Base-by-base conservation (phyloP, 2,888 invertebrate species). In the Tipula helvola region DNA sequence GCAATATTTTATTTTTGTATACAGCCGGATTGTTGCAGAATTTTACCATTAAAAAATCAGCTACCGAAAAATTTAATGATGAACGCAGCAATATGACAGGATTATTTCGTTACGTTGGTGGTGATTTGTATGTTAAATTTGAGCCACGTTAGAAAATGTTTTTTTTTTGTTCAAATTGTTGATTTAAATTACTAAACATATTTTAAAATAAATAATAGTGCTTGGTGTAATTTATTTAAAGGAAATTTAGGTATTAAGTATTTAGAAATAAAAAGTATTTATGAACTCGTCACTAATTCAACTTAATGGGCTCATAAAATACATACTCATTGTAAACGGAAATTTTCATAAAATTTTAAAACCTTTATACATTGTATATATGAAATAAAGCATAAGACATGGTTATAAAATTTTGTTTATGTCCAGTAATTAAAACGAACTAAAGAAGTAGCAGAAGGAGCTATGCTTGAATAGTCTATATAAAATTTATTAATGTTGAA, bases 1-100 rank as follows among this genome's bases (percentile, higher is more conserved):
- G 95, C 0, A 95, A 94, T 88, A 92, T 93, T 88, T 91, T 95
- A 90, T 95, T 95, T 90, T 92, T 94, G 87, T 91, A 94, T 10
- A 92, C 94, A 44, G 89, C 94, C 0, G 92, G 92, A 0, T 91
- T 96, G 87, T 91, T 95, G 90, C 95, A 95, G 89, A 93, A 94
- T 84, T 95, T 95, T 89, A 91, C 91, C 87, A 92, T 94, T 13
- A 91, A 92, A 1, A 92, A 93, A 1, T 92, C 93, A 0, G 92
- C 93, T 3, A 93, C 92, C 0, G 91, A 36, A n/a, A 12, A 12
- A 3, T 84, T 84, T n/a, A 39, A 36, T 39, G 41, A 84, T 1
- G 39, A 16, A 5, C 0, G n/a, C 7, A 5, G 39, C 13, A 41
- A 84, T 39, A 10, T 41, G n/a, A 84, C 84, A 1, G 84, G 84